These are phyloP conservation scores for Porphyrio hochstetteri DNA, from an alignment of 2,113 vertebrate species.

Conservation along the genomic window DNA sequence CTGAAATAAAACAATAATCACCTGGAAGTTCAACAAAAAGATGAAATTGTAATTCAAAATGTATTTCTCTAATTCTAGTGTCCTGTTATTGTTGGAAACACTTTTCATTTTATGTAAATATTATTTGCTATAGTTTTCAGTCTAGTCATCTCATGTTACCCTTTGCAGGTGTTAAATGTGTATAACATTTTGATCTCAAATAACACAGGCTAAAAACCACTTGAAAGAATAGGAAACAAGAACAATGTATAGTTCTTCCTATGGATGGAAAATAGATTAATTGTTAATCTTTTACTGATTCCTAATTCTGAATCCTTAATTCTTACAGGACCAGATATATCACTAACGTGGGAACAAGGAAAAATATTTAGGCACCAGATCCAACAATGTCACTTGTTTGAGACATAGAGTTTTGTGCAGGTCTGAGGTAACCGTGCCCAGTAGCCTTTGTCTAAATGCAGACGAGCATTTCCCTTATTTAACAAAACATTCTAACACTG, in stretches of 20 bases:
- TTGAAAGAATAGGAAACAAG: not conserved
- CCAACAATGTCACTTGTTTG: not conserved
- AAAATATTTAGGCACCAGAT: not conserved
- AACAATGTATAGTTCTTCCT: not conserved
- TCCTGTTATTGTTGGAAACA: not conserved
- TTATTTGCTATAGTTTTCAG: not conserved
- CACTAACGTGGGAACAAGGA: not conserved
- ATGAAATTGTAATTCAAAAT: not conserved
- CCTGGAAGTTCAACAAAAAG: not conserved
- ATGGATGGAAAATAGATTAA: not conserved
- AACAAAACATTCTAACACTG: not conserved
- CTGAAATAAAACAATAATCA: not conserved
- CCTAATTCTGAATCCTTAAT: not conserved
- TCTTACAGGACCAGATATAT: not conserved
- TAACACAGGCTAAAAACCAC: not conserved
- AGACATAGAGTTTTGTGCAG: not conserved
- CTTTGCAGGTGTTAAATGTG: not conserved
- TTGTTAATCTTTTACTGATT: not conserved
- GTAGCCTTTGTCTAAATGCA: not conserved
- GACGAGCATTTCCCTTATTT: not conserved
- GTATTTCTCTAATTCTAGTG: not conserved
- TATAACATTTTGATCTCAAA: not conserved
- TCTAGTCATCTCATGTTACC: not conserved
- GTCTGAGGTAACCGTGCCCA: not conserved
- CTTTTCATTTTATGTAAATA: not conserved